A percentile compares a stretch with the other conserved stretches of the same genome.
phyloP scores from a whole-genome alignment of 37 sponge, comb jelly and placozoan genomes.

The Lycopodina hypogea region DNA sequence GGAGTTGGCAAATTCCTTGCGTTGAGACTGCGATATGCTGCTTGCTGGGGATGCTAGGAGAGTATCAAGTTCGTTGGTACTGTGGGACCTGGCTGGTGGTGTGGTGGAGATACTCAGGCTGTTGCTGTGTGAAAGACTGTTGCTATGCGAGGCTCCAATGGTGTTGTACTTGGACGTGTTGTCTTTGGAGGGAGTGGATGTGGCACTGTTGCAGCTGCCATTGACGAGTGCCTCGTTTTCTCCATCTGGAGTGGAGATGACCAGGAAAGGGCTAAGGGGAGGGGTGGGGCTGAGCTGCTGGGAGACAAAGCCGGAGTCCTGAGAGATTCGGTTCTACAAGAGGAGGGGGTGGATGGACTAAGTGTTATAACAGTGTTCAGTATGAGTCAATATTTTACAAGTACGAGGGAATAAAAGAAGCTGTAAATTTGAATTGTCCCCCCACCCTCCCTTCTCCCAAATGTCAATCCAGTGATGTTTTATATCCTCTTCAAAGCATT shows the following conservation, averaged over 20 bases:
- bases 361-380: neutral
- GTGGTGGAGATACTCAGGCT: neutral
- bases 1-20: no score
- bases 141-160: no score
- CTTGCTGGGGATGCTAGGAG: no score
- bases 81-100: neutral
- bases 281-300: constrained; percentile 36
- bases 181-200: neutral
- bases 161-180: neutral
- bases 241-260: neutral
- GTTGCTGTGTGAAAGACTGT: no score
- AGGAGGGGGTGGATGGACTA: neutral
- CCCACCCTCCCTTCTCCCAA: no score
- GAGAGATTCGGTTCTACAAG: constrained; percentile 20
- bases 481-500: no score
- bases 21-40: no score
- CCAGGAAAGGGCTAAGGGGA: constrained; percentile 1
- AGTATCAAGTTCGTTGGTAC: neutral
- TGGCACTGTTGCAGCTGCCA: neutral
- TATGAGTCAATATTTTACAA: no score
- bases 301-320: constrained; percentile 44
- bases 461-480: no score
- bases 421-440: no score
- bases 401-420: no score
- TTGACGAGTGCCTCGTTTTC: neutral